Conservation (phyloP, 2,113 vertebrate genomes). For the Rhipidura dahli region DNA sequence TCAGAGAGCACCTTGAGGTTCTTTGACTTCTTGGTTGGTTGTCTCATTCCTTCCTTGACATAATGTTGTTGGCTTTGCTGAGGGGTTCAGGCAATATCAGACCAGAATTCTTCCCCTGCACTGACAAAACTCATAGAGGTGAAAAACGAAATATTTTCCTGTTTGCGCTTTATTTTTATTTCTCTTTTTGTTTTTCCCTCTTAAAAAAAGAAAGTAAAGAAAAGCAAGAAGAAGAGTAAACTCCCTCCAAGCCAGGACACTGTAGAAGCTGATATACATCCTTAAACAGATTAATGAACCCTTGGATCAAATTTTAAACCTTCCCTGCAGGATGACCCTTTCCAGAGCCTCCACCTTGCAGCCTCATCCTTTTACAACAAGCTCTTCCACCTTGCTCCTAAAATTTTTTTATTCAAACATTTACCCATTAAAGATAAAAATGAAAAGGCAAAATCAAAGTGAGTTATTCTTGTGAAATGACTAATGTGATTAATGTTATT, state of each 20-base stretch:
- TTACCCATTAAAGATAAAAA: not conserved
- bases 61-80: not conserved
- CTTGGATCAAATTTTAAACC: not conserved
- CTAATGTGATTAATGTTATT: slow-evolving; percentile 28
- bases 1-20: not conserved
- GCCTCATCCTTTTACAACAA: not conserved
- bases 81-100: not conserved
- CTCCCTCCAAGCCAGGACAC: not conserved
- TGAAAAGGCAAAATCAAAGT: slow-evolving; percentile 38
- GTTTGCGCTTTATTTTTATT: not conserved
- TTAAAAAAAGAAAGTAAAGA: not conserved
- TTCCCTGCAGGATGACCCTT: not conserved
- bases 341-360: not conserved
- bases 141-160: not conserved
- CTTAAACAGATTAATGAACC: not conserved
- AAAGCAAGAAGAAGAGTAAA: not conserved
- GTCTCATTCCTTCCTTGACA: not conserved
- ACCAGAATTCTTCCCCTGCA: not conserved
- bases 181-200: not conserved
- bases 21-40: not conserved
- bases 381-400: not conserved
- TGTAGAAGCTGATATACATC: not conserved
- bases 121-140: not conserved
- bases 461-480: slow-evolving; percentile 7
- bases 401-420: not conserved